Conservation (phyloP, 1,140 invertebrate species). For the Listronotus oregonensis region DNA sequence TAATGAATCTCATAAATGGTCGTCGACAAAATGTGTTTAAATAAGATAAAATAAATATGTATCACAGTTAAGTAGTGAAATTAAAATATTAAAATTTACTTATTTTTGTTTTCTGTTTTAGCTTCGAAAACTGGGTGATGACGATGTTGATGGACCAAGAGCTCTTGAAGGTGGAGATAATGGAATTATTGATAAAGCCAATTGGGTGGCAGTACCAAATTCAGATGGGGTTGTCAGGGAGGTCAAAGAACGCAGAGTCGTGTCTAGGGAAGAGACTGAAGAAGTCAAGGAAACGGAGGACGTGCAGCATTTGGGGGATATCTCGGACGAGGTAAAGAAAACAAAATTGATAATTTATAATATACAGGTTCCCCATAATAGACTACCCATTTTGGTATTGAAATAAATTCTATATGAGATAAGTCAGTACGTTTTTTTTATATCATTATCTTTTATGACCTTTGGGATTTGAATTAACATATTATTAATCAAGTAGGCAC, state of each 20-base stretch:
- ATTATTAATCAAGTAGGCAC: no score
- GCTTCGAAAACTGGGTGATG: slow-evolving; percentile 55
- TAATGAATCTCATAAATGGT: no score
- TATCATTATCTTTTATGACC: no score
- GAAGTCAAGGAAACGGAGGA: slow-evolving; percentile 81
- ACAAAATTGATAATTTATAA: neutral
- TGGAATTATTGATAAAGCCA: slow-evolving; percentile 60
- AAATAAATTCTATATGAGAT: no score
- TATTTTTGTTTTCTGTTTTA: slow-evolving; percentile 37
- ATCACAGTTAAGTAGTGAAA: no score
- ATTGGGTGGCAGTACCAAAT: slow-evolving; percentile 66
- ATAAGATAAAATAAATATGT: no score
- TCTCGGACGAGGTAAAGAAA: slow-evolving; percentile 76
- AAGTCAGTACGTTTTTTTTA: no score
- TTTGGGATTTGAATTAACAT: no score
- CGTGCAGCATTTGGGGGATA: slow-evolving; percentile 78
- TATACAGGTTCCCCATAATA: neutral
- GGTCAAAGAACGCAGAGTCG: slow-evolving; percentile 76
- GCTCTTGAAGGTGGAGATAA: slow-evolving; percentile 50
- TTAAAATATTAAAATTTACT: no score
- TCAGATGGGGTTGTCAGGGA: slow-evolving; percentile 77
- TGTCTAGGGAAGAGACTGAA: slow-evolving; percentile 82
- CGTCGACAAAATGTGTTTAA: no score
- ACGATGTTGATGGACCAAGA: slow-evolving; percentile 50
- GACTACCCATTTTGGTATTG: no score